Evolutionary conservation across 23 tunicate genomes (phyloP).

Genomic region (Trididemnum nubilum): DNA sequence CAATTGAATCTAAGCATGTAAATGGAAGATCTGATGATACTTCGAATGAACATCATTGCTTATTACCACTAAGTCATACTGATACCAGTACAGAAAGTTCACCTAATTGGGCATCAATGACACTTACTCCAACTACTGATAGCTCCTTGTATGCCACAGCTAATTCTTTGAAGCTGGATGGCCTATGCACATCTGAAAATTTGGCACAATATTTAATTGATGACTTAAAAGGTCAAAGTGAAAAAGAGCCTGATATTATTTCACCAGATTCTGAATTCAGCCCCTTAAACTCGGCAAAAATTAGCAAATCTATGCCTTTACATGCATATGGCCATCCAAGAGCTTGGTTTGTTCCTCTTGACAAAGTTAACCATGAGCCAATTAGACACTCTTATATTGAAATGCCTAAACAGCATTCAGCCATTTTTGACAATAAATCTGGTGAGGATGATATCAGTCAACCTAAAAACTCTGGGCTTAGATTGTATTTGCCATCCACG

Average conservation of each 20-base stretch:
- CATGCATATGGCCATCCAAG: constrained; percentile 56
- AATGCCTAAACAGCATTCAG: constrained; percentile 30
- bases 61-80: too few relatives aligned
- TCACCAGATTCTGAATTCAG: background rate
- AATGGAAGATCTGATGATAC: too few relatives aligned
- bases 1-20: too few relatives aligned
- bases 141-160: too few relatives aligned
- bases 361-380: constrained; percentile 62
- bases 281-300: background rate
- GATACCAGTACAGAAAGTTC: too few relatives aligned
- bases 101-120: too few relatives aligned
- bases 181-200: constrained; percentile 11
- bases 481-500: background rate
- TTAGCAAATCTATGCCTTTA: constrained; percentile 27
- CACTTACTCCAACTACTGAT: too few relatives aligned
- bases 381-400: constrained; percentile 73
- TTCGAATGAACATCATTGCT: too few relatives aligned
- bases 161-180: too few relatives aligned
- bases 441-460: background rate
- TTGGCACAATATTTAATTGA: background rate
- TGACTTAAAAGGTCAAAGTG: background rate
- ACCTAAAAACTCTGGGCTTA: background rate
- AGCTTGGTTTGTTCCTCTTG: constrained; percentile 87
- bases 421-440: background rate
- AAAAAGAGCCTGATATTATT: background rate